Base-by-base conservation (phyloP, 2,113 vertebrate species). In the Macrotus californicus region DNA sequence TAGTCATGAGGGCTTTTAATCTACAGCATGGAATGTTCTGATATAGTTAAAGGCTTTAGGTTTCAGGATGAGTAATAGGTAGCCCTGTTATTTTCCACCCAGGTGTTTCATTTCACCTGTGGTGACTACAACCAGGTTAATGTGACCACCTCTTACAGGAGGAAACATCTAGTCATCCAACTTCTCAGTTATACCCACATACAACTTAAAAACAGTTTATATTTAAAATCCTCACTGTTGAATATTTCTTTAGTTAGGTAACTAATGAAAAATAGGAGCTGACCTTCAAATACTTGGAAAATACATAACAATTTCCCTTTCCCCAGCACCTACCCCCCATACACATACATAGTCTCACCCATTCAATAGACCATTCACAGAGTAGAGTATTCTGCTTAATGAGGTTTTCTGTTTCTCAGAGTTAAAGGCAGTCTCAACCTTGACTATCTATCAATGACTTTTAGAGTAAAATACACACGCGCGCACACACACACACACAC, bases 81-180 rank as follows among this genome's bases (percentile, higher is more conserved):
- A 91, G 29, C 61, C 7, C 24, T 21, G 7, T 50, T 77, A 43
- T 79, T 94, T 89, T 95, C 96, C 46, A 86, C n/a, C 21, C 9
- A 75, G 36, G 29, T 89, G 29, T 83, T 93, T 91, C 72, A 77
- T 83, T 95, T 93, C 54, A 93, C 66, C 26, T 59, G 6, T 54
- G 14, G 16, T 72, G 15, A 46, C 24, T 82, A n/a, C 46, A 66
- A 77, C 48, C 59, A 43, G 1, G 22, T 89, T 31, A 36, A 13
- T 21, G 5, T 11, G 18, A 34, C 4, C 31, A 48, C 18, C 24
- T 81, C 56, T 87, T 54, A 89, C 0, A 59, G 41, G 26, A 77
- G 73, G 59, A 89, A 92, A 90, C 70, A 76, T 39, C 76, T 46
- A 85, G 36, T 43, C 34, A 66, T 21, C 24, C 59, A 95, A 66